A percentile compares a stretch with the other conserved stretches of the same genome.
Evolutionary conservation across 1,140 invertebrate genomes (phyloP).

Genomic region (Temnothorax nylanderi): DNA sequence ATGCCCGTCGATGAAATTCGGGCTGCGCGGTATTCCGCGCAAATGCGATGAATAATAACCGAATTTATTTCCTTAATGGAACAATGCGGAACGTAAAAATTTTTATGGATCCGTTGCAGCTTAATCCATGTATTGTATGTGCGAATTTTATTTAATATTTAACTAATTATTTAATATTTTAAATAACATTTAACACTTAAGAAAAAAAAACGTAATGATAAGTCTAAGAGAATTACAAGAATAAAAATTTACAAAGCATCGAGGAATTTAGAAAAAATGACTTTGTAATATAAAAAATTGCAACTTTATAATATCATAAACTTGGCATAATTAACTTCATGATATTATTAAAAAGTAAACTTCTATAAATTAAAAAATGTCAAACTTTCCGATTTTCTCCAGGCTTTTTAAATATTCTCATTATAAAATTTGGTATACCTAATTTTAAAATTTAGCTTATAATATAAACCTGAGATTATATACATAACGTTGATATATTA

Average conservation of each 20-base stretch:
- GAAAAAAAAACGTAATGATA: background rate
- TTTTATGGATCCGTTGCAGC: background rate
- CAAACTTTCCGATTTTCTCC: background rate
- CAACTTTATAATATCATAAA: background rate
- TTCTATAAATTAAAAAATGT: background rate
- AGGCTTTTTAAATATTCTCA: background rate
- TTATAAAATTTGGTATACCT: background rate
- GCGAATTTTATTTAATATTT: background rate
- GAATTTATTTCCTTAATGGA: constrained; percentile 20
- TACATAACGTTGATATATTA: background rate
- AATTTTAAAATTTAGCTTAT: background rate
- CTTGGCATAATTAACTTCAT: background rate
- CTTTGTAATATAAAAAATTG: background rate
- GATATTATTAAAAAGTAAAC: background rate
- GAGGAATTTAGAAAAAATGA: background rate
- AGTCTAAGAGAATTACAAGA: background rate
- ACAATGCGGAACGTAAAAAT: background rate
- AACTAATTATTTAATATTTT: no score
- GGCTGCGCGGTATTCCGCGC: background rate
- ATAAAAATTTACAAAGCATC: background rate
- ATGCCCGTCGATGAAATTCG: constrained; percentile 22
- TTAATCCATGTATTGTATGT: background rate
- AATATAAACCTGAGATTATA: background rate
- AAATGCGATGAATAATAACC: constrained; percentile 31
- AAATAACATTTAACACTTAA: background rate